Base-by-base conservation (phyloP, 2,797 vertebrate genomes). In the Enoplosus armatus region DNA sequence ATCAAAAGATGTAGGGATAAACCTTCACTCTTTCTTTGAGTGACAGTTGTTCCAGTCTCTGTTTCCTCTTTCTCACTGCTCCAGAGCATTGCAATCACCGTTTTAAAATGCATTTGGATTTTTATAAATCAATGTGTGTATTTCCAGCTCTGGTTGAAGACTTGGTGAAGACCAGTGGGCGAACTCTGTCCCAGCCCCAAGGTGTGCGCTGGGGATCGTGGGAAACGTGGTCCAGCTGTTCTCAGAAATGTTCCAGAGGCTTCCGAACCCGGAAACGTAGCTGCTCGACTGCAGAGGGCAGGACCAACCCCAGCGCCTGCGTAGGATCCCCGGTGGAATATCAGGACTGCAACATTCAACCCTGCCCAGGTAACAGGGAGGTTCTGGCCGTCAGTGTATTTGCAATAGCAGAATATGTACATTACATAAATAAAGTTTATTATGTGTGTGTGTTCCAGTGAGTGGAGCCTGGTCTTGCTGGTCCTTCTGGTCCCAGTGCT, bases 401-500 rank as follows among this genome's bases (percentile, higher is more conserved):
- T 12, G 3, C 12, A 41, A 3, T 1, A 55, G 14, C 6, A 18
- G 18, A 35, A 8, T 16, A 56, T 55, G 4, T 22, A 0, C 12
- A 8, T 22, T 6, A 18, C 8, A 35, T 18, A 0, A 31, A 24
- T 45, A 6, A 58, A 31, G 12, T 50, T 27, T 11, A 14, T n/a
- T 24, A 8, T 72, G 39, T 53, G 22, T 77, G 43, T 87, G 61
- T 71, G 45, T 78, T 85, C 22, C 89, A 99, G 98, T 98, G 93
- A 96, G 96, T n/a, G 98, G 98, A 7, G 77, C 94, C 31, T 99
- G 98, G 98, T 97, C 98, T 1, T 99, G 98, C 89, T 99, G 98
- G 98, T 97, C 98, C 0, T 90, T 97, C 24, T 99, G 98, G 98
- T 97, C 98, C 0, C 96, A 97, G 68, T 99, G 98, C 90, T 97